Evolutionary conservation across 2,113 vertebrate species (phyloP).

Genomic region (Pituophis catenifer): DNA sequence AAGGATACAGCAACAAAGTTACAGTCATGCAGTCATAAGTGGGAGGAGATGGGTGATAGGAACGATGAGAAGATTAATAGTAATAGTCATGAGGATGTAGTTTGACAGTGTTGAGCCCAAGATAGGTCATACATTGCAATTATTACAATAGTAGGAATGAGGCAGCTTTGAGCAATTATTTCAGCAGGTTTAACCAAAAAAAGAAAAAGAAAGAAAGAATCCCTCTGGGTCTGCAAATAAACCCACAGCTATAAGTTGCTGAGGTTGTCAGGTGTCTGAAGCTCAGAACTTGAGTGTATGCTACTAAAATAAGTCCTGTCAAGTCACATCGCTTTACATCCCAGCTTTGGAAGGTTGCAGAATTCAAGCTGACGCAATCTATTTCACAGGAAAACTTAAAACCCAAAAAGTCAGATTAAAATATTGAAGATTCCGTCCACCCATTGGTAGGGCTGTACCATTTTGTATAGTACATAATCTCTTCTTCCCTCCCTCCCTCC

Average conservation of each 20-base stretch:
- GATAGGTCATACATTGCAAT: background rate
- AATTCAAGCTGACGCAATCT: background rate
- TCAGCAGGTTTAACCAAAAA: background rate
- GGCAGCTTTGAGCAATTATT: background rate
- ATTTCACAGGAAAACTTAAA: constrained; percentile 18
- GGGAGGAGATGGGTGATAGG: too few relatives aligned
- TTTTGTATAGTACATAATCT: background rate
- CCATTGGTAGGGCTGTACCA: background rate
- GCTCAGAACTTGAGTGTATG: background rate
- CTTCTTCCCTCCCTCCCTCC: too few relatives aligned
- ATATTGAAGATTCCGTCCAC: constrained; percentile 17
- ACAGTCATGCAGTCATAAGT: too few relatives aligned
- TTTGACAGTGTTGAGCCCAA: background rate
- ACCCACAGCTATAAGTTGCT: background rate
- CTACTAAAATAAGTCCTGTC: background rate
- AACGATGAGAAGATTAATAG: too few relatives aligned
- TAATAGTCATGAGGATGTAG: too few relatives aligned
- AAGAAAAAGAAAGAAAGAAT: too few relatives aligned
- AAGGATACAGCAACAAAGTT: too few relatives aligned
- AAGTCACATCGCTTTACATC: background rate
- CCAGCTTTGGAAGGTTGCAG: constrained; percentile 4
- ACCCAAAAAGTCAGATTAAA: constrained; percentile 23
- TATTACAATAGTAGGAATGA: background rate
- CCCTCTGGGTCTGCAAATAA: background rate
- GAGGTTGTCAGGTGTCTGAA: background rate